Percentiles rank a stretch among this genome's conserved stretches.
phyloP scores from a whole-genome alignment of 2,888 invertebrate genomes.

The Tigriopus californicus region DNA sequence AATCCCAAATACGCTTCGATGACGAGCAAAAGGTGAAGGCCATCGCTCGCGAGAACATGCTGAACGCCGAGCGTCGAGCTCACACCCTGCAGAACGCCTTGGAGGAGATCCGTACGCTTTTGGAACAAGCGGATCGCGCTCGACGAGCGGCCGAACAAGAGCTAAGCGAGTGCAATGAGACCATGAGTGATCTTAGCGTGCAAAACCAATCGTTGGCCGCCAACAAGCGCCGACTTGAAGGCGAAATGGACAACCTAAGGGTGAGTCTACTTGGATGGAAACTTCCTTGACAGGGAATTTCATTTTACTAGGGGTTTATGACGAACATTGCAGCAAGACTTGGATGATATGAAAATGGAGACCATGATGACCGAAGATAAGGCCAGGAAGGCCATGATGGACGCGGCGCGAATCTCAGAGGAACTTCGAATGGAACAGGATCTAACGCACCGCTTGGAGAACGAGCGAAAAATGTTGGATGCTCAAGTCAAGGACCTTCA shows the following conservation, averaged over 20 bases:
- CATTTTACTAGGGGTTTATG: conserved; percentile 29
- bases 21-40: conserved; percentile 35
- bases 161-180: conserved; percentile 91
- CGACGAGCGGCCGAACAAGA: conserved; percentile 50
- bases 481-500: conserved; percentile 96
- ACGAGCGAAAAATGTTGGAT: conserved; percentile 91
- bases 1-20: conserved; percentile 30
- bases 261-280: conserved; percentile 27
- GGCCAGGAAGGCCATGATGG: conserved; percentile 96
- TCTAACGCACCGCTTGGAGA: conserved; percentile 93
- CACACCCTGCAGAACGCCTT: conserved; percentile 33
- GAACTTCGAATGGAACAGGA: conserved; percentile 98
- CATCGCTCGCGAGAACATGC: conserved; percentile 34
- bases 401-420: conserved; percentile 92
- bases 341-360: conserved; percentile 95
- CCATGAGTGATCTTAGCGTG: conserved; percentile 86
- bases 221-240: conserved; percentile 97
- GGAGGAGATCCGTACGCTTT: conserved; percentile 33
- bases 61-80: conserved; percentile 33
- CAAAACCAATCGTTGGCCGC: conserved; percentile 82
- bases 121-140: conserved; percentile 34
- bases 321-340: conserved; percentile 41
- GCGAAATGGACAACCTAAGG: conserved; percentile 92
- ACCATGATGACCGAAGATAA: conserved; percentile 98
- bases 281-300: no score